Percentiles rank a stretch among this genome's conserved stretches.
Evolutionary conservation across 2,113 vertebrate genomes (phyloP).

Genomic region (Alligator mississippiensis): DNA sequence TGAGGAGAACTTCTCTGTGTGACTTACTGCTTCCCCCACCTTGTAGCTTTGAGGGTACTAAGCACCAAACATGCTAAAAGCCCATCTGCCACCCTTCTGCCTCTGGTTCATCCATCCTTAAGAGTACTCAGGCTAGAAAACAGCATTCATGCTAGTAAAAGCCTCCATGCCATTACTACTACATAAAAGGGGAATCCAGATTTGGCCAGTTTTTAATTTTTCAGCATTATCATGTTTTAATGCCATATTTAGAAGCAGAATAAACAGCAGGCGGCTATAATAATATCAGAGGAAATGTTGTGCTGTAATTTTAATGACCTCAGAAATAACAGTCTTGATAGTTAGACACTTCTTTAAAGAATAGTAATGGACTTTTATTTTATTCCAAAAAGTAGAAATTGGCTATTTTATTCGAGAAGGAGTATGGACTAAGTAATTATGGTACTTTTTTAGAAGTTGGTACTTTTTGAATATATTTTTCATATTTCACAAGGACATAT

Average conservation of each 20-base stretch:
- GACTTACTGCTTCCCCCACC: slow-evolving; percentile 1
- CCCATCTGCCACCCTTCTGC: slow-evolving; percentile 34
- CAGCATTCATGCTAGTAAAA: background rate
- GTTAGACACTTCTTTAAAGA: background rate
- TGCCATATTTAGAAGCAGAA: background rate
- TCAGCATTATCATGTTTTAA: background rate
- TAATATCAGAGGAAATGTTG: background rate
- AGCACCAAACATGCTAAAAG: slow-evolving; percentile 19
- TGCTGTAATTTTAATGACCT: background rate
- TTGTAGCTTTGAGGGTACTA: slow-evolving; percentile 5
- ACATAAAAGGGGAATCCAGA: background rate
- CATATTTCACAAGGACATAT: background rate
- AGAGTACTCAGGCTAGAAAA: background rate
- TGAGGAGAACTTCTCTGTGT: background rate
- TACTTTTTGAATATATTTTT: background rate
- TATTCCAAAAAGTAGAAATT: background rate
- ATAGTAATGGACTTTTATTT: background rate
- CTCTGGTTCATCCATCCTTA: slow-evolving; percentile 36
- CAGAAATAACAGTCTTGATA: background rate
- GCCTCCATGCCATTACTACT: background rate
- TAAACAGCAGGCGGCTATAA: background rate
- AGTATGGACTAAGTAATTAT: background rate
- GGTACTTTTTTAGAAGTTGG: background rate
- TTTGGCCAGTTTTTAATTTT: slow-evolving; percentile 1
- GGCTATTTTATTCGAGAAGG: background rate